Evolutionary conservation across 2,797 vertebrate species (phyloP).

Genomic region (Intellagama lesueurii): DNA sequence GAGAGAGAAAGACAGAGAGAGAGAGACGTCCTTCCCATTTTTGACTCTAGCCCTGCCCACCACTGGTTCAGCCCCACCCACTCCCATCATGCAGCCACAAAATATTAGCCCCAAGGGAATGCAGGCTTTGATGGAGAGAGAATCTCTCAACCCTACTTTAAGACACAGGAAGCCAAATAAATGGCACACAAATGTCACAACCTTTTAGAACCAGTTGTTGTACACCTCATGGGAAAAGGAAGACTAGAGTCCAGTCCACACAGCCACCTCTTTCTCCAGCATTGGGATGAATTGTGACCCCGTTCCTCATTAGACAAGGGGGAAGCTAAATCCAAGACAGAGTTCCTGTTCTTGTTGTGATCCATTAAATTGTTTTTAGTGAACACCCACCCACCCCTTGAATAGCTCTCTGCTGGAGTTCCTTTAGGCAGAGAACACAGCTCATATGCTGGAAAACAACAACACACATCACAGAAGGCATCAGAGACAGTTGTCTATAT

Average conservation of each 20-base stretch:
- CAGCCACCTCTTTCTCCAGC: not conserved
- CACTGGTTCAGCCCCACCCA: not conserved
- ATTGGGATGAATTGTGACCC: not conserved
- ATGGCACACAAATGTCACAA: no score
- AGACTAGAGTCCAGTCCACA: not conserved
- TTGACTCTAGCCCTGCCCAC: not conserved
- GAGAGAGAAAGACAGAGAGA: not conserved
- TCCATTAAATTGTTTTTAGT: no score
- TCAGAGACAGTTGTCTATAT: not conserved
- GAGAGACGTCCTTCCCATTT: not conserved
- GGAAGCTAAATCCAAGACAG: not conserved
- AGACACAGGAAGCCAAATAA: not conserved
- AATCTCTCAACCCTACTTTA: no score
- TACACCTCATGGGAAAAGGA: not conserved
- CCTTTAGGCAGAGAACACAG: not conserved
- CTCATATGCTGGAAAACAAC: not conserved
- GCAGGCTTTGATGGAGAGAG: not conserved
- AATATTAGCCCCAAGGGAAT: not conserved
- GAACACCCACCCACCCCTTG: no score
- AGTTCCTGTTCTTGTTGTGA: no score
- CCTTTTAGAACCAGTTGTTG: not conserved
- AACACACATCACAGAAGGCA: not conserved
- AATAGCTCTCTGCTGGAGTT: not conserved
- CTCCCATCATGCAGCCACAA: not conserved
- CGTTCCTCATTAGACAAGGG: not conserved